Evolutionary conservation across 2,113 vertebrate species (phyloP).

Genomic region (Bufo bufo): DNA sequence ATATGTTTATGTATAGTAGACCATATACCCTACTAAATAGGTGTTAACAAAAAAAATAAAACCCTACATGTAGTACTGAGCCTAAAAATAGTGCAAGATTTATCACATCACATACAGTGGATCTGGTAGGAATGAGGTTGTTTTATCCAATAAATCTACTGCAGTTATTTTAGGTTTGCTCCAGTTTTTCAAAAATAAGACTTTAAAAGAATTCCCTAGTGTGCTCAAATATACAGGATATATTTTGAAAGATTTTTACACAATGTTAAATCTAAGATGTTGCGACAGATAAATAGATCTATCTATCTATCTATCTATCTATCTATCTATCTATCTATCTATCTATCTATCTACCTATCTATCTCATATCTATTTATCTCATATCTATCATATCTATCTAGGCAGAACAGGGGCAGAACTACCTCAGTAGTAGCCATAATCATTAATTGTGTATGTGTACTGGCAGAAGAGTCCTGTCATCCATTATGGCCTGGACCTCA

Average conservation of each 20-base stretch:
- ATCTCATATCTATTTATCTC: too few species aligned
- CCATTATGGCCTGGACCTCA: too few species aligned
- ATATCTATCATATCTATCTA: neutral
- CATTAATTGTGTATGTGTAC: too few species aligned
- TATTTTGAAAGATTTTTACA: constrained; percentile 23
- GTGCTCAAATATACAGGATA: constrained; percentile 48
- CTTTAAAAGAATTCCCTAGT: constrained; percentile 45
- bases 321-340: neutral
- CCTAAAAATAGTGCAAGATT: constrained; percentile 40
- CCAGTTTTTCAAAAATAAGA: constrained; percentile 33
- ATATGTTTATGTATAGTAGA: neutral
- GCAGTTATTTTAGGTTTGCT: constrained; percentile 53
- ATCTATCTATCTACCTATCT: too few species aligned
- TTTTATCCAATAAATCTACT: constrained; percentile 37
- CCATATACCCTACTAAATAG: neutral
- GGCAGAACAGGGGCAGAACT: too few species aligned
- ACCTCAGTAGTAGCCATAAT: too few species aligned
- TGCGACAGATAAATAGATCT: neutral
- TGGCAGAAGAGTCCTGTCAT: too few species aligned
- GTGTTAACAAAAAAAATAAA: neutral
- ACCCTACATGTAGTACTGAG: neutral
- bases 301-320: neutral
- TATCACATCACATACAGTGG: constrained; percentile 19
- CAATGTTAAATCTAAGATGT: constrained; percentile 20
- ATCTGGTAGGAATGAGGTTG: constrained; percentile 11